A percentile compares a stretch with the other conserved stretches of the same genome.
These are phyloP conservation scores for Pyralis farinalis DNA, from an alignment of 2,888 invertebrate genomes.

Conservation along the genomic window DNA sequence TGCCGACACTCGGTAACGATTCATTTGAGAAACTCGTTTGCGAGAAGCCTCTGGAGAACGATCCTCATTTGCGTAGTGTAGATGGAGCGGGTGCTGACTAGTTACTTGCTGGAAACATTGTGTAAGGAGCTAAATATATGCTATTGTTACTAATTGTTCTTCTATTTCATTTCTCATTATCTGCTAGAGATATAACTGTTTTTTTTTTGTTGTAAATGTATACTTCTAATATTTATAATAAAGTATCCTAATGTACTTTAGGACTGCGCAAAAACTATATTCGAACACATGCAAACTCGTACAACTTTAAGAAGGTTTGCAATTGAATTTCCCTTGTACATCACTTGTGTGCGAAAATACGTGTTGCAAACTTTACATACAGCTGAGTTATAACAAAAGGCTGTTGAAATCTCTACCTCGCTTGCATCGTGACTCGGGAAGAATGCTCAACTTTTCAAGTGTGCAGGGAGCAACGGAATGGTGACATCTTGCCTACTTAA, in stretches of 20 bases:
- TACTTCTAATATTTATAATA: no score
- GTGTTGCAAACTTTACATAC: constrained; percentile 18
- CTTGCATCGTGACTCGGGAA: constrained; percentile 48
- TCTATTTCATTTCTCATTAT: neutral
- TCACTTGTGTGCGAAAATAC: constrained; percentile 3
- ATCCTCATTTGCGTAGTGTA: constrained; percentile 64
- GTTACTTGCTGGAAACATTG: constrained; percentile 1
- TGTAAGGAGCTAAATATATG: neutral
- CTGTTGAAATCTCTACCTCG: constrained; percentile 61
- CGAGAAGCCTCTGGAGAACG: constrained; percentile 54
- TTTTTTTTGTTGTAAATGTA: no score
- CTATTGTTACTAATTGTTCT: constrained; percentile 3
- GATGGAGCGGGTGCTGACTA: constrained; percentile 34
- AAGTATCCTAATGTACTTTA: no score
- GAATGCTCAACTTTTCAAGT: constrained; percentile 59
- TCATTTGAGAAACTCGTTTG: constrained; percentile 74
- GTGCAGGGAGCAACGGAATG: constrained; percentile 52
- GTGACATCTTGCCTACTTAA: constrained; percentile 65
- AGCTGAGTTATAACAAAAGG: constrained; percentile 53
- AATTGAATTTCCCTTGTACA: constrained; percentile 4
- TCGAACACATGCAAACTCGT: neutral
- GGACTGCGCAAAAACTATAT: neutral
- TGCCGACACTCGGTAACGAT: constrained; percentile 64
- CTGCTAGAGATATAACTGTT: neutral
- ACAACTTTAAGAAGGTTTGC: constrained; percentile 1